phyloP scores from a whole-genome alignment of 2,888 invertebrate genomes.

The Slavum lentiscoides region DNA sequence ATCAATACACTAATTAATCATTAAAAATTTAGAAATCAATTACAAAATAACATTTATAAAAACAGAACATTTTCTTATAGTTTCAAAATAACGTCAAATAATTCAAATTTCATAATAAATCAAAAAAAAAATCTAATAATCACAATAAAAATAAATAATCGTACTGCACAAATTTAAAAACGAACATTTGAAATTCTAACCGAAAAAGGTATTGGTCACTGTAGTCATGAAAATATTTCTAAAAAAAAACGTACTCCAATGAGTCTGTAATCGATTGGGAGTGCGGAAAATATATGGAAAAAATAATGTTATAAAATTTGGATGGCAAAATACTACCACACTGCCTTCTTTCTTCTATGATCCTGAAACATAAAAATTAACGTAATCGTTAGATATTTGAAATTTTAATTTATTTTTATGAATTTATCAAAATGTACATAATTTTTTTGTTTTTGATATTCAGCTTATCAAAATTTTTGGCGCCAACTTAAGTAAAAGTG shows the following conservation, averaged over 20 bases:
- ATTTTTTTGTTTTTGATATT: too few relatives aligned
- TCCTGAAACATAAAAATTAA: slow-evolving; percentile 28
- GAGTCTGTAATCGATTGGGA: too few relatives aligned
- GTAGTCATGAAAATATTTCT: neutral
- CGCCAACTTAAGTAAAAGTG: too few relatives aligned
- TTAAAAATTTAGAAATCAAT: slow-evolving; percentile 12
- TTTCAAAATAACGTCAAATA: neutral
- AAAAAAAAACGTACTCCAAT: neutral
- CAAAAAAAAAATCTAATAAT: neutral
- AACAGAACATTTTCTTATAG: neutral
- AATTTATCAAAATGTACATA: too few relatives aligned
- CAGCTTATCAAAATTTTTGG: too few relatives aligned
- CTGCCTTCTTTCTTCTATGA: slow-evolving; percentile 36
- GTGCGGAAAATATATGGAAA: neutral
- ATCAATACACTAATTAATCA: neutral
- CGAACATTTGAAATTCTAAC: neutral
- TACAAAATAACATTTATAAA: slow-evolving; percentile 1
- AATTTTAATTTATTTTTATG: too few relatives aligned
- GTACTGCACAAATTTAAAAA: slow-evolving; percentile 26
- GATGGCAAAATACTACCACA: slow-evolving; percentile 14
- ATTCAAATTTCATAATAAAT: slow-evolving; percentile 1
- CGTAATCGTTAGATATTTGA: neutral
- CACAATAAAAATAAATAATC: neutral
- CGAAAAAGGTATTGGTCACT: neutral
- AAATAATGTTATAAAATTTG: neutral